Evolutionary conservation across 2,113 vertebrate species (phyloP), one percentile per base, ranked within the genome.

Genomic region (Sebastes schlegelii): DNA sequence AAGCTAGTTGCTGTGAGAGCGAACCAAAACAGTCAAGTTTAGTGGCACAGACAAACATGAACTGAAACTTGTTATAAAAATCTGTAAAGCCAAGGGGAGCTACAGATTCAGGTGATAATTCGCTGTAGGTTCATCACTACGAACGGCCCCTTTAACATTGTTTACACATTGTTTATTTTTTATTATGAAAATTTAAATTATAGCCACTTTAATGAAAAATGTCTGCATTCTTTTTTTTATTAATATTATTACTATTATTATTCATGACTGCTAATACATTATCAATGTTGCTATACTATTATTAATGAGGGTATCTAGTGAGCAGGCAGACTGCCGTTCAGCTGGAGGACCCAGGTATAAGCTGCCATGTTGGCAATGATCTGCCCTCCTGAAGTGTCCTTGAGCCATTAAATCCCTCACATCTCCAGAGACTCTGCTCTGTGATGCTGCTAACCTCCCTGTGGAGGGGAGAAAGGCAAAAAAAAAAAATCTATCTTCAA

Each of bases 321-420:
- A 88, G 88, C 21, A 61, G 78, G 63, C 89, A 79, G 84, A 86
- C 84, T 90, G 88, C 58, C 91, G 86, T 89, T 90, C 87, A 86
- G 86, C 86, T 77, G 68, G 77, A 88, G 61, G 80, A 80, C 76
- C 75, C 71, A 43, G 58, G 57, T 82, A 45, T 90, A 88, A 92
- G 90, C 88, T 86, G 89, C 80, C 84, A 78, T 76, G 75, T 87
- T 92, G 92, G 93, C 91, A 91, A 66, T 9, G 57, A 82, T 75
- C 73, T 91, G 88, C 66, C 77, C 91, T 91, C 88, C 90, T 85
- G 79, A 86, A 90, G 85, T 84, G 91, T 91, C 92, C 91, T 94
- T 94, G 91, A 94, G 91, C 88, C 84, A 80, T 48, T 88, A 89
- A 92, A 90, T 90, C 92, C 88, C 74, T 88, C 79, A 67, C 79